A percentile compares a stretch with the other conserved stretches of the same genome.
phyloP scores from a whole-genome alignment of 2,797 vertebrate species.

The Rhodeus uyekii region DNA sequence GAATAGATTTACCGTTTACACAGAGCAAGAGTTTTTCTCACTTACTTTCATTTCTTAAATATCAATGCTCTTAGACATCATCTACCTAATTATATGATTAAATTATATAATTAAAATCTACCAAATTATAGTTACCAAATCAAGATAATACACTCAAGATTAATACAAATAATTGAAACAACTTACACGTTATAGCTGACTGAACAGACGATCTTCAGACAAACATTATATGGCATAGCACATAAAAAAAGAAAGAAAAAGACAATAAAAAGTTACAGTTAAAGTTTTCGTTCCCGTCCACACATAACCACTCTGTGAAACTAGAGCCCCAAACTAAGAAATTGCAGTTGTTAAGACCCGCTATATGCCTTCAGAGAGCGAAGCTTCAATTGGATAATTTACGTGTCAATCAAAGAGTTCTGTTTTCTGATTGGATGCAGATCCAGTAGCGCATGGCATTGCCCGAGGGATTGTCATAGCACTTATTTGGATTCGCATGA shows the following conservation, averaged over 20 bases:
- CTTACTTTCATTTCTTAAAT: background rate
- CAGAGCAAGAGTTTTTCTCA: background rate
- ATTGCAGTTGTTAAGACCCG: background rate
- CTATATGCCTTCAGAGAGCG: background rate
- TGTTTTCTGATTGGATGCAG: constrained; percentile 13
- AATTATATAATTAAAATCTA: no score
- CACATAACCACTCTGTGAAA: background rate
- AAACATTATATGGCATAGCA: background rate
- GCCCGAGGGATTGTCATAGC: background rate
- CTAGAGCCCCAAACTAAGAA: background rate
- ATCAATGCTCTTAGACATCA: no score
- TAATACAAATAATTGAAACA: background rate
- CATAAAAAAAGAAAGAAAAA: background rate
- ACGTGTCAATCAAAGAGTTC: constrained; percentile 1
- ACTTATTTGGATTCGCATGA: background rate
- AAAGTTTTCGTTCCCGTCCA: background rate
- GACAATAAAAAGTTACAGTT: no score
- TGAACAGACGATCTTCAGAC: background rate
- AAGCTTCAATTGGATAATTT: constrained; percentile 12
- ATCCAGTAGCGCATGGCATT: background rate
- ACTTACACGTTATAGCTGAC: constrained; percentile 15
- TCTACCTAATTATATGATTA: no score
- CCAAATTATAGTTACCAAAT: no score
- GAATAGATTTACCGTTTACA: background rate
- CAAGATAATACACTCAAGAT: no score